Percentiles rank a stretch among this genome's conserved stretches.
These are phyloP conservation scores for Pongo pygmaeus DNA, from an alignment of 2,113 vertebrate genomes.

Conservation along the genomic window DNA sequence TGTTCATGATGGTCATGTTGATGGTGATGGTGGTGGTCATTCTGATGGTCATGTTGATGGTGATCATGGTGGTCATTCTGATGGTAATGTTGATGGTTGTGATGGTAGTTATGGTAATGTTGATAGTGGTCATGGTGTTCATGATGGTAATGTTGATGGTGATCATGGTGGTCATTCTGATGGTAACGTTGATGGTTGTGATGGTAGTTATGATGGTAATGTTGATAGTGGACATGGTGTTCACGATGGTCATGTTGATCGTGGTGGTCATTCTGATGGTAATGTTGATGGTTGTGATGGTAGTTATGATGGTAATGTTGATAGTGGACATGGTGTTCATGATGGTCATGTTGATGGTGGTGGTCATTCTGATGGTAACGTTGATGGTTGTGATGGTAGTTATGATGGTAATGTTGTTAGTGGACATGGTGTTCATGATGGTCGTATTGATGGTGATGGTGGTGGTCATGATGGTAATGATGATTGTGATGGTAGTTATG, in stretches of 20 bases:
- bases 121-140: too few relatives aligned
- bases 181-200: accelerated
- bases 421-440: accelerated
- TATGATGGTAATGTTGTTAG: accelerated
- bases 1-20: too few relatives aligned
- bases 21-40: too few relatives aligned
- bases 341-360: accelerated
- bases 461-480: accelerated
- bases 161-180: accelerated
- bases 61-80: too few relatives aligned
- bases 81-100: too few relatives aligned
- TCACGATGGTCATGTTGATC: accelerated
- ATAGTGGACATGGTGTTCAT: accelerated
- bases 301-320: accelerated
- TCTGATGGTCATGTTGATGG: too few relatives aligned
- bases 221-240: too few relatives aligned
- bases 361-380: accelerated
- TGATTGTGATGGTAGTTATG: accelerated
- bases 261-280: accelerated
- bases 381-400: accelerated
- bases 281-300: accelerated
- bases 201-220: too few relatives aligned
- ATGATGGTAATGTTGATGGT: neutral
- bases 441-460: accelerated
- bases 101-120: too few relatives aligned